These are phyloP conservation scores for Eidolon dupreanum DNA, from an alignment of 2,797 vertebrate genomes.

Conservation along the genomic window DNA sequence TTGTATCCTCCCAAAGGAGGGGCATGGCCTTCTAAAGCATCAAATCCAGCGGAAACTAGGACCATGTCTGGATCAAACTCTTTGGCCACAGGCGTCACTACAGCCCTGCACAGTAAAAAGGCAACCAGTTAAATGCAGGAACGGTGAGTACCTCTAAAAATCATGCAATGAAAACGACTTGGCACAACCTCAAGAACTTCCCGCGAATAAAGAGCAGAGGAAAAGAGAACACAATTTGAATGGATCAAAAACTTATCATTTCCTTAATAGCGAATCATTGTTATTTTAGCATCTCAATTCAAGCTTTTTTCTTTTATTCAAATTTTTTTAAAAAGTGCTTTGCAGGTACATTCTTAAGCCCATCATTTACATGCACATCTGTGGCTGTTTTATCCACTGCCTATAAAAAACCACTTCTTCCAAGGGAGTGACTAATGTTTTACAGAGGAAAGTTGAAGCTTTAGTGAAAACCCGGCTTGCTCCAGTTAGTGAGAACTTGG, in stretches of 20 bases:
- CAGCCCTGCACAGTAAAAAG: conserved; percentile 83
- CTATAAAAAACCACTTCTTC: conserved; percentile 84
- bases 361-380: conserved; percentile 84
- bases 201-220: neutral
- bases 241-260: conserved; percentile 53
- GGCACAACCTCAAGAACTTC: conserved; percentile 61
- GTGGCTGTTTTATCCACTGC: conserved; percentile 84
- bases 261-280: conserved; percentile 46
- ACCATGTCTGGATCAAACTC: conserved; percentile 89
- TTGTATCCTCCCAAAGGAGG: conserved; percentile 89
- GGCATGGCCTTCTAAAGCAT: conserved; percentile 89
- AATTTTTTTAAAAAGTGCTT: conserved; percentile 41
- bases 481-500: conserved; percentile 86
- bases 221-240: conserved; percentile 28
- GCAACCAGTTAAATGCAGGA: conserved; percentile 70
- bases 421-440: conserved; percentile 87
- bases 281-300: conserved; percentile 51
- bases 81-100: conserved; percentile 88
- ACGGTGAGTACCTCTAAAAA: conserved; percentile 10
- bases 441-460: conserved; percentile 83
- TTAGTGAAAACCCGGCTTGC: conserved; percentile 84
- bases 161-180: conserved; percentile 38
- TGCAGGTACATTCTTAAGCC: conserved; percentile 83
- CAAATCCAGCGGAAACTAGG: conserved; percentile 90
- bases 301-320: conserved; percentile 40